Base-by-base conservation (phyloP, 2,797 vertebrate species). In the Mus minutoides region DNA sequence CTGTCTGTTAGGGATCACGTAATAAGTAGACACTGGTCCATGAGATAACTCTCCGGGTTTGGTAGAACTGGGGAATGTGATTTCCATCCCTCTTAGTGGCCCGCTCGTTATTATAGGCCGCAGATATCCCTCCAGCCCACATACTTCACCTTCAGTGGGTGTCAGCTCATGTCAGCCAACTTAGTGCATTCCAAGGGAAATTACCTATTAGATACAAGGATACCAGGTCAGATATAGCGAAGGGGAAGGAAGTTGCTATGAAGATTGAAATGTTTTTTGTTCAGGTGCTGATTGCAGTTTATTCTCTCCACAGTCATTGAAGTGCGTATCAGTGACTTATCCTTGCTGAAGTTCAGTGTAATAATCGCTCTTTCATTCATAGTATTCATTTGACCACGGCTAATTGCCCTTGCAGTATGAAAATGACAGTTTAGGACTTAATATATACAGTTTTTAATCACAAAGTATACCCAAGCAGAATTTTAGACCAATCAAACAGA, bases 1-100 rank as follows among this genome's bases (percentile, higher is more conserved):
- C 46, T 92, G 0, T 26, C 19, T 64, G 5, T 77, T 6, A 31
- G 46, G 46, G n/a, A 87, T 90, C 80, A 52, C 9, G 14, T 90
- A 6, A 2, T 71, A 79, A 64, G 31, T 86, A 14, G 62, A 34
- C 60, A 69, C 49, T 86, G 0, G 85, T 40, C 17, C 26, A 90
- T 71, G 34, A 93, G 58, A 46, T 71, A 85, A 31, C 58, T 92
- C 93, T 73, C 58, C 5, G 52, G 87, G 7, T 80, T 95, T 78
- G 93, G 11, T 69, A 95, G 22, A 86, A 77, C 56, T 96, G 8
- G 64, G 91, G 37, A 73, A 92, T 93, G 95, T 94, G 31, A 64
- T 82, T 94, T 80, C 92, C 67, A 76, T 90, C 26, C 6, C 11
- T 14, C 21, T 75, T 62, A 79, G 5, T 62, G n/a, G 29, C 37